Evolutionary conservation across 2,888 invertebrate genomes (phyloP).

Genomic region (Quadroppia sp.): DNA sequence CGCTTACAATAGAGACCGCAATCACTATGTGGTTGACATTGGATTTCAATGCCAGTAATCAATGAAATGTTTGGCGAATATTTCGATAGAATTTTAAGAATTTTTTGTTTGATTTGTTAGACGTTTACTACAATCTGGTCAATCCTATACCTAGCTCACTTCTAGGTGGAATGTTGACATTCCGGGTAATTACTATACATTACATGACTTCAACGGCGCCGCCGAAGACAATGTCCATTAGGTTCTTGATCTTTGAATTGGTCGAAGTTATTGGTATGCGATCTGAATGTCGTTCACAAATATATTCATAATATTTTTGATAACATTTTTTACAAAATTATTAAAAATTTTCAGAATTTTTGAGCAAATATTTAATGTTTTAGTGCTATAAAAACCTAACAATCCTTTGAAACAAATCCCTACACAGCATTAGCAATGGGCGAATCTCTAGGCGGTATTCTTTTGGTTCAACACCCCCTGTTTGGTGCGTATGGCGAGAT

Average conservation of each 20-base stretch:
- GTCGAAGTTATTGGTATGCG: neutral
- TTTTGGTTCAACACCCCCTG: neutral
- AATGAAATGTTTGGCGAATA: too few relatives aligned
- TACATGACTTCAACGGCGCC: slow-evolving; percentile 7
- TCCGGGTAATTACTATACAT: neutral
- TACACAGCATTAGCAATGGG: neutral
- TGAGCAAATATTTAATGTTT: too few relatives aligned
- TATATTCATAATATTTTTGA: too few relatives aligned
- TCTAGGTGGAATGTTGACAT: neutral
- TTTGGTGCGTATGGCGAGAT: neutral
- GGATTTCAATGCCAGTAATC: neutral
- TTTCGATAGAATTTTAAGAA: too few relatives aligned
- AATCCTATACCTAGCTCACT: neutral
- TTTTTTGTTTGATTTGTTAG: too few relatives aligned
- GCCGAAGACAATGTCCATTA: neutral
- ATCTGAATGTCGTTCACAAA: too few relatives aligned
- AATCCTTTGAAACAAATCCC: too few relatives aligned
- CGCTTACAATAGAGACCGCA: neutral
- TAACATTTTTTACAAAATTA: too few relatives aligned
- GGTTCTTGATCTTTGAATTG: neutral
- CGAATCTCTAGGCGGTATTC: neutral
- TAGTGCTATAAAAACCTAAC: too few relatives aligned
- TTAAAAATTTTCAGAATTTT: too few relatives aligned
- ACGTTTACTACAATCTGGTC: neutral
- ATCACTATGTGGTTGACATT: neutral